These are phyloP conservation scores for Drosophila littoralis DNA, from an alignment of 1,140 invertebrate species.

Conservation along the genomic window DNA sequence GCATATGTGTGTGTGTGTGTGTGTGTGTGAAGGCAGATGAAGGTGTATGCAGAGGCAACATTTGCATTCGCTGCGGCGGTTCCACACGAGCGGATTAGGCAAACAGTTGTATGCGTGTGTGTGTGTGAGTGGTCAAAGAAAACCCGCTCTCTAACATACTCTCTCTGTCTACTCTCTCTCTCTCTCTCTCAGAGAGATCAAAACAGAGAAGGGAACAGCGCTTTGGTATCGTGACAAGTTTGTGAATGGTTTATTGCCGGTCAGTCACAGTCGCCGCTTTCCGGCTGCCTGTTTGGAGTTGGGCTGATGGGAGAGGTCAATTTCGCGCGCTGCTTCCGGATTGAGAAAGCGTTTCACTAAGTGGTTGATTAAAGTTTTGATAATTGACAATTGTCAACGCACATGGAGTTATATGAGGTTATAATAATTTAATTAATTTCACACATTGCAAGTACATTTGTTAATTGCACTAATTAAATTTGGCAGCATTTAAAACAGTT, in stretches of 20 bases:
- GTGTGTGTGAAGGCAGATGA: constrained; percentile 14
- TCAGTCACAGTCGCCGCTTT: constrained; percentile 11
- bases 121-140: constrained; percentile 30
- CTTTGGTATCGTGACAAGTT: constrained; percentile 39
- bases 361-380: background rate
- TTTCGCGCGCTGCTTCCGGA: constrained; percentile 19
- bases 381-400: background rate
- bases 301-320: background rate
- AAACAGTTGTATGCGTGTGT: constrained; percentile 19
- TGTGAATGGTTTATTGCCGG: constrained; percentile 34
- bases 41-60: constrained; percentile 31
- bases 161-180: background rate
- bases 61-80: constrained; percentile 37
- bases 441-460: background rate
- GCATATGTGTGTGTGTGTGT: background rate
- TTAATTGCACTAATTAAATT: too few species aligned
- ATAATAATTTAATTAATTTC: background rate
- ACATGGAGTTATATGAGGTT: background rate
- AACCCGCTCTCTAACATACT: constrained; percentile 19
- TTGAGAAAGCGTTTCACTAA: background rate
- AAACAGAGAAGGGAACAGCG: constrained; percentile 7
- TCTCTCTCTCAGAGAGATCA: background rate
- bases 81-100: constrained; percentile 44
- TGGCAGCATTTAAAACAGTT: too few species aligned
- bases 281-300: constrained; percentile 20